Evolutionary conservation across 2,888 invertebrate species (phyloP).

Genomic region (Ochropleura leucogaster): DNA sequence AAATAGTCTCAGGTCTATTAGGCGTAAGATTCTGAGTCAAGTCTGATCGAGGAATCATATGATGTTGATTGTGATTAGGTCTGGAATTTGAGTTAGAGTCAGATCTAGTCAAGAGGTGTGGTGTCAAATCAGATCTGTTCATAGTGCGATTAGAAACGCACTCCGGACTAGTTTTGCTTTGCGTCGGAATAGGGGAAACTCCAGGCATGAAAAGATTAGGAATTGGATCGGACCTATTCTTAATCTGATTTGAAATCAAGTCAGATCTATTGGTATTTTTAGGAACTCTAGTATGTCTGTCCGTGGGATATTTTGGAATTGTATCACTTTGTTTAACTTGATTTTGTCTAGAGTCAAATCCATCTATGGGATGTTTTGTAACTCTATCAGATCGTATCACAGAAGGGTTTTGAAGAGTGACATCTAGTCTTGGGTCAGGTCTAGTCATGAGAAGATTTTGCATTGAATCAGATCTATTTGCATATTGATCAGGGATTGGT

Average conservation of each 20-base stretch:
- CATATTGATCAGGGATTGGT: constrained; percentile 15
- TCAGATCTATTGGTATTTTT: constrained; percentile 32
- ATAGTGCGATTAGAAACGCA: constrained; percentile 15
- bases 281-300: constrained; percentile 65
- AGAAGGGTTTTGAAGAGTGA: constrained; percentile 61
- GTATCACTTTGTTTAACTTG: constrained; percentile 52
- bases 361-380: constrained; percentile 15
- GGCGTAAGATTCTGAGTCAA: constrained; percentile 8
- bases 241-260: constrained; percentile 19
- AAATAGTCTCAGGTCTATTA: constrained; percentile 21
- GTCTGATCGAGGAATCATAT: constrained; percentile 24
- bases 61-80: constrained; percentile 10
- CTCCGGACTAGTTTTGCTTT: constrained; percentile 18
- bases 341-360: constrained; percentile 66
- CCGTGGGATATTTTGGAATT: constrained; percentile 57
- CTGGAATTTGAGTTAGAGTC: constrained; percentile 23
- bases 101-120: constrained; percentile 23
- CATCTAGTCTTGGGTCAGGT: constrained; percentile 59
- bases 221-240: constrained; percentile 6
- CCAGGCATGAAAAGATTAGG: constrained; percentile 27
- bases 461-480: constrained; percentile 62
- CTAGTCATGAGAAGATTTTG: constrained; percentile 52
- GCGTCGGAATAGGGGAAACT: constrained; percentile 30
- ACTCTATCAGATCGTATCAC: constrained; percentile 9
- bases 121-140: constrained; percentile 29